A percentile compares a stretch with the other conserved stretches of the same genome.
phyloP scores from a whole-genome alignment of 2,797 vertebrate species.

The Australoheros facetus region DNA sequence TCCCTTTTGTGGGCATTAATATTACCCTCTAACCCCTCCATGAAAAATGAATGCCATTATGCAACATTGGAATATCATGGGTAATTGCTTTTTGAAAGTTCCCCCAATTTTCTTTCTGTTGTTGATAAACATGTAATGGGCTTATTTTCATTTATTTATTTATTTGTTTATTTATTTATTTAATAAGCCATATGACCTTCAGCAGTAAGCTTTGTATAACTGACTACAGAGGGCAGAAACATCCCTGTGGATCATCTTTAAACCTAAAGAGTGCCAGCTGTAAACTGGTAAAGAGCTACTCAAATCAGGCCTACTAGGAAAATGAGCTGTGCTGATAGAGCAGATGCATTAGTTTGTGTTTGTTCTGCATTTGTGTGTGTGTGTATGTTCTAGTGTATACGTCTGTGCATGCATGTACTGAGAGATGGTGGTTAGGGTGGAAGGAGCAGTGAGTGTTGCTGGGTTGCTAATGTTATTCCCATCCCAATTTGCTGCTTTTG shows the following conservation, averaged over 20 bases:
- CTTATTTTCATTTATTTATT: conserved; percentile 37
- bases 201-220: conserved; percentile 42
- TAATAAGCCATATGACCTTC: conserved; percentile 53
- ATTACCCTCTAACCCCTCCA: conserved; percentile 49
- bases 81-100: conserved; percentile 70
- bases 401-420: conserved; percentile 1
- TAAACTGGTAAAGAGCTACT: conserved; percentile 28
- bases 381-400: conserved; percentile 1
- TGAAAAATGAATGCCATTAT: conserved; percentile 59
- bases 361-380: conserved; percentile 7
- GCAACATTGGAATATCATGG: conserved; percentile 56
- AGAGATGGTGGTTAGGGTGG: conserved; percentile 42
- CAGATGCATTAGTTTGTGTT: conserved; percentile 28
- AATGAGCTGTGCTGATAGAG: conserved; percentile 24
- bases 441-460: conserved; percentile 44
- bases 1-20: conserved; percentile 54
- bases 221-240: conserved; percentile 40
- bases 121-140: conserved; percentile 69
- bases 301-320: conserved; percentile 26
- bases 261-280: conserved; percentile 38
- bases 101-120: conserved; percentile 51
- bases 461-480: conserved; percentile 83
- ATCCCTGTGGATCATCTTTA: conserved; percentile 35
- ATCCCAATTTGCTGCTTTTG: conserved; percentile 88
- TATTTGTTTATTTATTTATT: neutral